Base-by-base conservation (phyloP, 2,113 vertebrate species). In the Brachyhypopomus occidentalis region DNA sequence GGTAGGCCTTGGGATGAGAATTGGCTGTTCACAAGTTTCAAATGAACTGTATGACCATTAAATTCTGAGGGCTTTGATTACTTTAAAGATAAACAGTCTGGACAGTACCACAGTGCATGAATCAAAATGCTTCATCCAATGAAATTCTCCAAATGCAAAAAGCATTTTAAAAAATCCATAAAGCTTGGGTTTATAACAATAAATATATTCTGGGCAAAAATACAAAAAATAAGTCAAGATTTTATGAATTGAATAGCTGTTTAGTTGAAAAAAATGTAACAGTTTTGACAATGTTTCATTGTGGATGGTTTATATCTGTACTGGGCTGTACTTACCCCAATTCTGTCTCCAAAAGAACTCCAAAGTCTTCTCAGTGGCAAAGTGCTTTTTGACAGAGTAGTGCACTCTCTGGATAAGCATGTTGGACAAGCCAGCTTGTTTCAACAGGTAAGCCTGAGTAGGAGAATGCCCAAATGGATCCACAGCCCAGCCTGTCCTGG, bases 281-380 rank as follows among this genome's bases (percentile, higher is more conserved):
- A 58, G 27, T 5, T 55, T 19, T 52, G 1, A 3, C 55, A 55
- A 45, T 58, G 72, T 34, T n/a, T 30, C 20, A n/a, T 5, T 63
- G 9, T 6, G 4, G 23, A 41, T 66, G 19, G 38, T 55, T 30
- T n/a, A 73, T 38, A 22, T 48, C 12, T 76, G 6, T 2, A 14
- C 23, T 20, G 45, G 23, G 58, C 0, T 22, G 23, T 19, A 89
- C 93, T 83, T 92, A 97, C 97, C 97, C 97, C 97, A 98, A 87
- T 89, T 96, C 89, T 98, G 97, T 86, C 96, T 95, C 97, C 97
- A 98, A 85, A 92, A 94, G 88, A 98, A 98, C 89, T 98, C 96
- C 16, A 98, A 87, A 0, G 91, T 95, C 85, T 92, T 95, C 80
- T 96, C 90, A 2, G 11, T 30, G 55, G 97, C 5, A 77, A 97